A percentile compares a stretch with the other conserved stretches of the same genome.
phyloP scores from a whole-genome alignment of 2,888 invertebrate genomes.

The Eupithecia abbreviata region DNA sequence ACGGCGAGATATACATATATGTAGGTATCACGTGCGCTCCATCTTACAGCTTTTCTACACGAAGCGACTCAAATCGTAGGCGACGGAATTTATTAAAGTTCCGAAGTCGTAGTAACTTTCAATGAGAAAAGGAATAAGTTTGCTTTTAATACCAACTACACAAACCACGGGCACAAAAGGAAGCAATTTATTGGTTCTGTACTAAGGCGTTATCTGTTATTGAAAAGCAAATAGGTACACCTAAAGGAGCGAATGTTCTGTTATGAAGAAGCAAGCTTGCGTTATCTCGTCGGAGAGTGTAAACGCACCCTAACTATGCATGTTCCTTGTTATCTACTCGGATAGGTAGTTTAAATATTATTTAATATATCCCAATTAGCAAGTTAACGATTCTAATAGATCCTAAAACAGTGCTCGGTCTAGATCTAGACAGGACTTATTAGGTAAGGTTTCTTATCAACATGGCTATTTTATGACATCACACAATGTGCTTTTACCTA shows the following conservation, averaged over 20 bases:
- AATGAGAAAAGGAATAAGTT: not conserved
- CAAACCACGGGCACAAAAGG: not conserved
- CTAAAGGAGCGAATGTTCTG: not conserved
- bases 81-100: not conserved
- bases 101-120: not conserved
- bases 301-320: not conserved
- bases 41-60: slow-evolving; percentile 14
- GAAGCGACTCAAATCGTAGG: not conserved
- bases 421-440: not conserved
- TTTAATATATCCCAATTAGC: not conserved
- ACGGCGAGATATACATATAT: slow-evolving; percentile 39
- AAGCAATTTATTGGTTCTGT: not conserved
- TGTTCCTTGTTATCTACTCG: not conserved
- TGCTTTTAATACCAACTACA: not conserved
- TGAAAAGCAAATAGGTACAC: not conserved
- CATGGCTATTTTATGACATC: not conserved
- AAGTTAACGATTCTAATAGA: not conserved
- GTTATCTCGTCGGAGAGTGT: not conserved
- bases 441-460: not conserved
- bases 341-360: not conserved
- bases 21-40: slow-evolving; percentile 40
- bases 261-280: not conserved
- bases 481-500: not conserved
- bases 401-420: not conserved
- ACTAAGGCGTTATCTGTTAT: not conserved